Percentiles rank a stretch among this genome's conserved stretches.
Evolutionary conservation across 2,888 invertebrate species (phyloP).

Genomic region (Protula sp.): DNA sequence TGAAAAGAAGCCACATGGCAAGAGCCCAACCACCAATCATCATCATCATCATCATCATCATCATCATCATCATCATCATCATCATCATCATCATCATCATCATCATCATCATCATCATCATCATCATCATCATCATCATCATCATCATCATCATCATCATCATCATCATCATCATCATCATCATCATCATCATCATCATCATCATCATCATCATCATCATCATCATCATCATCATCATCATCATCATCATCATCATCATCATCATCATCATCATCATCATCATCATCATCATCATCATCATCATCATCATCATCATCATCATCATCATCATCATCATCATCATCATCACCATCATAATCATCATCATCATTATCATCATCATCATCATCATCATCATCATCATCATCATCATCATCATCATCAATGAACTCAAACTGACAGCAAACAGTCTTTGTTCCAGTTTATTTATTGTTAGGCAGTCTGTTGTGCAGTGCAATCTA

Average conservation of each 20-base stretch:
- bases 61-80: no score
- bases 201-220: slow-evolving; percentile 32
- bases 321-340: slow-evolving; percentile 4
- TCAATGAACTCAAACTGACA: no score
- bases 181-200: slow-evolving; percentile 30
- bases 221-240: slow-evolving; percentile 9
- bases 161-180: background rate
- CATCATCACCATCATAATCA: no score
- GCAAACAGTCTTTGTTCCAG: no score
- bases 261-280: slow-evolving; percentile 10
- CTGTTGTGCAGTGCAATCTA: no score
- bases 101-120: slow-evolving; percentile 1
- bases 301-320: slow-evolving; percentile 10
- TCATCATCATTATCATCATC: background rate
- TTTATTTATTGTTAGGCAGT: no score
- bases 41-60: no score
- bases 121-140: slow-evolving; percentile 1
- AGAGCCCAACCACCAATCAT: no score
- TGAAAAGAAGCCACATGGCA: no score
- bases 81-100: no score
- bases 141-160: slow-evolving; percentile 1
- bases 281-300: slow-evolving; percentile 11
- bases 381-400: slow-evolving; percentile 4
- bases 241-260: slow-evolving; percentile 7
- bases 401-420: slow-evolving; percentile 1